A percentile compares a stretch with the other conserved stretches of the same genome.
Conservation (phyloP, 2,113 vertebrate species). For the Mormoops blainvillei region DNA sequence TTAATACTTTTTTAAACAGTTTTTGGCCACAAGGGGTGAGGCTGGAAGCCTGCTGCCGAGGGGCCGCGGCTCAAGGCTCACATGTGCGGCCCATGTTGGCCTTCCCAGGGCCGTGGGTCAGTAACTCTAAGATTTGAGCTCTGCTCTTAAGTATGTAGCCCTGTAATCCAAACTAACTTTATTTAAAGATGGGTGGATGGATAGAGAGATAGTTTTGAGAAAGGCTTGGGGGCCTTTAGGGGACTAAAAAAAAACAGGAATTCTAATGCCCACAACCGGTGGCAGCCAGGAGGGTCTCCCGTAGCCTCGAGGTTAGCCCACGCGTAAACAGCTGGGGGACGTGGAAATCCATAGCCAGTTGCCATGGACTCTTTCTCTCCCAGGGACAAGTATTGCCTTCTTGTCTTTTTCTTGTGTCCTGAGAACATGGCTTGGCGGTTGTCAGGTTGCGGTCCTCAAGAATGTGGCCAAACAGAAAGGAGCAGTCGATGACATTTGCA, state of each 20-base stretch:
- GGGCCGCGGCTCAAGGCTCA: too few relatives aligned
- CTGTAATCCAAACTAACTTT: not conserved
- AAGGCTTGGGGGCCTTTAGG: not conserved
- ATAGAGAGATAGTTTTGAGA: not conserved
- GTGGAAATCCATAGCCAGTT: not conserved
- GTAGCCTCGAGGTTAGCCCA: not conserved
- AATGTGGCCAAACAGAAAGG: not conserved
- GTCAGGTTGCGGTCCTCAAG: not conserved
- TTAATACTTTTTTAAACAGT: not conserved
- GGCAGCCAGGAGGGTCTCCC: not conserved
- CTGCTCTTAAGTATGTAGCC: not conserved
- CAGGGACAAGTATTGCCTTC: not conserved
- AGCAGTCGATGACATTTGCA: too few relatives aligned
- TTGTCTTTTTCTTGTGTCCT: not conserved
- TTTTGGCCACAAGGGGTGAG: not conserved
- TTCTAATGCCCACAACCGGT: not conserved
- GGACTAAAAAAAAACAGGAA: not conserved
- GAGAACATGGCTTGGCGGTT: not conserved
- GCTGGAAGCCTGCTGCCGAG: too few relatives aligned
- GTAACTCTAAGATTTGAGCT: not conserved
- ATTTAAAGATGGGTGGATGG: too few relatives aligned
- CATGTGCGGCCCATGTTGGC: too few relatives aligned
- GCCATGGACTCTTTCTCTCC: not conserved
- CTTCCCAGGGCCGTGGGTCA: not conserved
- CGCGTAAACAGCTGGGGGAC: not conserved